phyloP scores from a whole-genome alignment of 2,888 invertebrate species.

The Xanthorhoe spadicearia region DNA sequence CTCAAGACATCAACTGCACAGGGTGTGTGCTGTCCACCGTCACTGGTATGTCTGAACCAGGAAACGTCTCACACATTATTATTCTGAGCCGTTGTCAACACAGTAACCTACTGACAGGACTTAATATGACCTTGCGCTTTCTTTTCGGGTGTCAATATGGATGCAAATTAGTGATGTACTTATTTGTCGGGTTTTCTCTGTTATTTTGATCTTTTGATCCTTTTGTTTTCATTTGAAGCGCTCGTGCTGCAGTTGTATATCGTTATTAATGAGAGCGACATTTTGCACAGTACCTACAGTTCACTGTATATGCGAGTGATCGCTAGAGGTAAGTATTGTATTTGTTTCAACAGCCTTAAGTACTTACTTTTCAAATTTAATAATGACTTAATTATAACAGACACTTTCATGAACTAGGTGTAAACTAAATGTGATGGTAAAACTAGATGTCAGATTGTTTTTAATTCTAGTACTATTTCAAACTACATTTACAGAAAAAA shows the following conservation, averaged over 20 bases:
- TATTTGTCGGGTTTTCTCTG: neutral
- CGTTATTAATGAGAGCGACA: neutral
- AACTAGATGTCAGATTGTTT: too few species aligned
- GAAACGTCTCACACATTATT: slow-evolving; percentile 56
- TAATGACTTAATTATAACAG: too few species aligned
- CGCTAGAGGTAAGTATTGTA: too few species aligned
- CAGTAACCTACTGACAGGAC: slow-evolving; percentile 70
- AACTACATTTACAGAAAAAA: too few species aligned
- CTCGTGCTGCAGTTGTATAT: neutral
- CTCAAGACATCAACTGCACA: slow-evolving; percentile 22
- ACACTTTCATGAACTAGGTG: too few species aligned
- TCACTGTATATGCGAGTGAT: too few species aligned
- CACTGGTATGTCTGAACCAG: slow-evolving; percentile 46
- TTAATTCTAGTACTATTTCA: too few species aligned
- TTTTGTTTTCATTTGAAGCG: neutral
- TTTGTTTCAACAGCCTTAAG: too few species aligned
- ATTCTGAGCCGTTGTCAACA: slow-evolving; percentile 60
- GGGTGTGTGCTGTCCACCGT: slow-evolving; percentile 40
- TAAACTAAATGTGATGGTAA: too few species aligned
- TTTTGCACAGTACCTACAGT: too few species aligned
- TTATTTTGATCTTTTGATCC: neutral
- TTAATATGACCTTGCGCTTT: slow-evolving; percentile 65
- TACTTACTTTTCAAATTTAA: too few species aligned
- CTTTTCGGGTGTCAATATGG: slow-evolving; percentile 36
- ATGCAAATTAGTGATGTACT: slow-evolving; percentile 23